These are phyloP conservation scores for Amblyornis subalaris DNA, from an alignment of 2,113 vertebrate species.

Conservation along the genomic window DNA sequence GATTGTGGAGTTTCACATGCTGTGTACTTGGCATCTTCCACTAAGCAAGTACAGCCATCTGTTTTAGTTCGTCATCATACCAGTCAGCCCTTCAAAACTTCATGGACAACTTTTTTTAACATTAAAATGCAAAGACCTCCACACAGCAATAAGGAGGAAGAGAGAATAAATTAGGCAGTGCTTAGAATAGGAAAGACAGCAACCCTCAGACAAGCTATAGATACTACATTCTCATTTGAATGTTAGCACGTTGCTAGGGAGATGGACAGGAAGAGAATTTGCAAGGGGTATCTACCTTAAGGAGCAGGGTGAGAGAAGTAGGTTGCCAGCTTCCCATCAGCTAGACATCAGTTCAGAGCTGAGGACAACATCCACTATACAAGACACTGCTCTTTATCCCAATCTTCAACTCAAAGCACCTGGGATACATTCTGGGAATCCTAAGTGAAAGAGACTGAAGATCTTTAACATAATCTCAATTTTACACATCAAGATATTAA, in stretches of 20 bases:
- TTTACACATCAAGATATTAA: neutral
- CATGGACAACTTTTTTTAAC: neutral
- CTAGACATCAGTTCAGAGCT: neutral
- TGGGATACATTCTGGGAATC: neutral
- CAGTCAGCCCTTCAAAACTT: neutral
- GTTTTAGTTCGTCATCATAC: neutral
- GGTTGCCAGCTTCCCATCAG: neutral
- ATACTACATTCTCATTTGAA: neutral
- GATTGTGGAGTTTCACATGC: neutral
- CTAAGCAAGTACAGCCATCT: slow-evolving; percentile 2
- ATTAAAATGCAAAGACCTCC: slow-evolving; percentile 7
- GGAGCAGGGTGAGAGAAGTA: neutral
- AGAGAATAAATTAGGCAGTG: slow-evolving; percentile 5
- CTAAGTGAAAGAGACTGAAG: neutral
- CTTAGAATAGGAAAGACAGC: slow-evolving; percentile 9
- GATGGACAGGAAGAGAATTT: neutral
- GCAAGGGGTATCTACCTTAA: neutral
- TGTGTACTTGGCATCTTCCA: neutral
- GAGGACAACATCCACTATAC: neutral
- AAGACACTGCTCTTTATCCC: neutral
- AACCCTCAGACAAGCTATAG: slow-evolving; percentile 11
- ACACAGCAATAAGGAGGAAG: neutral
- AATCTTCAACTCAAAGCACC: neutral
- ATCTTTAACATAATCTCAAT: neutral
- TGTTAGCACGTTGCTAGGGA: neutral